These are phyloP conservation scores for Caracal caracal DNA, from an alignment of 2,113 vertebrate species.

Conservation along the genomic window DNA sequence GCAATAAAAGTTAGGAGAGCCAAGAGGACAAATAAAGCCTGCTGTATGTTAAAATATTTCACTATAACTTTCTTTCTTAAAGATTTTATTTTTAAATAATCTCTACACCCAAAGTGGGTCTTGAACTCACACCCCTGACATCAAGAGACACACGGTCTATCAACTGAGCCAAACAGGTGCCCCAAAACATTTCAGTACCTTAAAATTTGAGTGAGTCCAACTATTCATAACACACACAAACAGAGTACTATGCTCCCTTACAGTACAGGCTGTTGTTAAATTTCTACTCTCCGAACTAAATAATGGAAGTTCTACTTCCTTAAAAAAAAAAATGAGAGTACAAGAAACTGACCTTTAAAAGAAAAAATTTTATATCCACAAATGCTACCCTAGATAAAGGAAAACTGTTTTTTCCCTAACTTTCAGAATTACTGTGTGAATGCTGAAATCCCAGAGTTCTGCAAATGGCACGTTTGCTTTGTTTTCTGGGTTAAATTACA, in stretches of 20 bases:
- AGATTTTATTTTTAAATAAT: neutral
- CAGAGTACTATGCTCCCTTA: neutral
- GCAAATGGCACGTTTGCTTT: neutral
- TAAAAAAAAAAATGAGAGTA: neutral
- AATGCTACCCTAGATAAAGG: neutral
- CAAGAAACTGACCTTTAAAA: neutral
- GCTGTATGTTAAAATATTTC: neutral
- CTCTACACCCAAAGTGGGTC: neutral
- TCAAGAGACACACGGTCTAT: neutral
- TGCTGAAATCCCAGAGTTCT: neutral
- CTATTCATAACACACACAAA: neutral
- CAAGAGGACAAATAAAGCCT: neutral
- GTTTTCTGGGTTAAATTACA: neutral
- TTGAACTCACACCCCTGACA: neutral
- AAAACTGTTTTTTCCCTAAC: neutral
- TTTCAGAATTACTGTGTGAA: neutral
- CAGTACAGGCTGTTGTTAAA: neutral
- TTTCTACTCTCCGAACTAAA: neutral
- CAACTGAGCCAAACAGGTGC: neutral
- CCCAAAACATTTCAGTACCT: neutral
- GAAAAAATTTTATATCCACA: neutral
- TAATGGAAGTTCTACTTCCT: neutral
- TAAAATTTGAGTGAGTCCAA: neutral
- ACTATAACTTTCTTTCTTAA: neutral
- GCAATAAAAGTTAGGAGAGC: constrained; percentile 38